Conservation (phyloP, 2,797 vertebrate species). For the Oreortyx pictus region DNA sequence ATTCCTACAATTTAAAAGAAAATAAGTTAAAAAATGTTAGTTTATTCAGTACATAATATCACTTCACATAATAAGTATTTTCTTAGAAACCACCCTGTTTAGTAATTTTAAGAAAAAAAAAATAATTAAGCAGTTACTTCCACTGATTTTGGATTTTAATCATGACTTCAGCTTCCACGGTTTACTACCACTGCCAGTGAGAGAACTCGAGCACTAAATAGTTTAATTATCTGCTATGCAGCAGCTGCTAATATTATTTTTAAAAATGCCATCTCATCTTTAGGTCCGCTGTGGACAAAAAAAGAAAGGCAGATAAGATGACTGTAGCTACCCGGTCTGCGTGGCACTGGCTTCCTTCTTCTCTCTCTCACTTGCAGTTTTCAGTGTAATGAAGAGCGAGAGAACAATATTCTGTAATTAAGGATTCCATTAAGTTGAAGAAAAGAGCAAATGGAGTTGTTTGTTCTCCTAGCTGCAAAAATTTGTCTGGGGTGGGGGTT, state of each 20-base stretch:
- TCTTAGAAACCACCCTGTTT: conserved; percentile 1
- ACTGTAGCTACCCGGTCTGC: conserved; percentile 84
- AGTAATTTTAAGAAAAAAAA: not conserved
- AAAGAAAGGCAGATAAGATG: conserved; percentile 76
- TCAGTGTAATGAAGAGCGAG: conserved; percentile 91
- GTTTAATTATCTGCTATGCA: conserved; percentile 80
- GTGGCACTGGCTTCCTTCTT: conserved; percentile 72
- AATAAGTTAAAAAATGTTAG: not conserved
- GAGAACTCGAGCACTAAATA: conserved; percentile 76
- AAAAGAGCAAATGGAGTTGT: conserved; percentile 96
- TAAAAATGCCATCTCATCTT: conserved; percentile 81
- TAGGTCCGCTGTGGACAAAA: conserved; percentile 74
- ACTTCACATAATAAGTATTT: conserved; percentile 28
- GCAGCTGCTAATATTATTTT: conserved; percentile 88
- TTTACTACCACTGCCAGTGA: conserved; percentile 73
- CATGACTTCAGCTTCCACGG: conserved; percentile 69
- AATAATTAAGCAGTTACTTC: conserved; percentile 39
- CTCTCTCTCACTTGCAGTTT: conserved; percentile 77
- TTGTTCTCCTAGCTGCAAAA: conserved; percentile 88
- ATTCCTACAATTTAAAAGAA: not conserved
- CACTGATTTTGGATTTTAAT: conserved; percentile 74
- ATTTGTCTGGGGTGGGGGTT: conserved; percentile 83
- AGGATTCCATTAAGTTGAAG: conserved; percentile 99
- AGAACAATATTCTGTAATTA: conserved; percentile 99
- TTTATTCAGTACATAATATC: not conserved